phyloP scores from a whole-genome alignment of 2,797 vertebrate genomes.

The Gila robusta region DNA sequence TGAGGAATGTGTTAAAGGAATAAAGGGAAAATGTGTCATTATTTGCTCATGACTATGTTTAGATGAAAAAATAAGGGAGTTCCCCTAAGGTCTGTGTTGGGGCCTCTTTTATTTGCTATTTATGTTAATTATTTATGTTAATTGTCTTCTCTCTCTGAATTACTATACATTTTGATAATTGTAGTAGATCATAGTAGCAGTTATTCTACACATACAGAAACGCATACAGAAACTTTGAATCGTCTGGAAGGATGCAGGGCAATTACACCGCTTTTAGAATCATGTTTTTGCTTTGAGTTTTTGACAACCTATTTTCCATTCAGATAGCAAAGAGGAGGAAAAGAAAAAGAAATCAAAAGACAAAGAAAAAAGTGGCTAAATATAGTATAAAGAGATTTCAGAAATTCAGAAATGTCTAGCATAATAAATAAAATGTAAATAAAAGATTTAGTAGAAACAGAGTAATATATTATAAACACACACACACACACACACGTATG shows the following conservation, averaged over 20 bases:
- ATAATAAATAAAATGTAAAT: constrained; percentile 1
- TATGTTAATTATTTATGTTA: background rate
- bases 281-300: constrained; percentile 13
- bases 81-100: background rate
- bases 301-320: constrained; percentile 14
- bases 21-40: background rate
- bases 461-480: too few relatives aligned
- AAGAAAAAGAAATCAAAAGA: background rate
- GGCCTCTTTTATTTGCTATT: background rate
- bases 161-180: background rate
- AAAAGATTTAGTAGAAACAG: background rate
- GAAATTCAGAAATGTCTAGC: background rate
- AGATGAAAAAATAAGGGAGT: background rate
- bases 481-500: too few relatives aligned
- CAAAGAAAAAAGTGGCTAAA: background rate
- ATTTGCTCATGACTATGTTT: background rate
- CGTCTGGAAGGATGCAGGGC: background rate
- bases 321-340: background rate
- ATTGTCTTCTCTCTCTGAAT: background rate
- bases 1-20: constrained; percentile 4
- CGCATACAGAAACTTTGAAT: background rate
- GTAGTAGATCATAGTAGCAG: background rate
- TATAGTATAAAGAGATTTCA: background rate
- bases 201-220: background rate
- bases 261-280: constrained; percentile 13